Percentiles rank a stretch among this genome's conserved stretches.
These are phyloP conservation scores for Arvicanthis niloticus DNA, from an alignment of 2,113 vertebrate species.

Conservation along the genomic window DNA sequence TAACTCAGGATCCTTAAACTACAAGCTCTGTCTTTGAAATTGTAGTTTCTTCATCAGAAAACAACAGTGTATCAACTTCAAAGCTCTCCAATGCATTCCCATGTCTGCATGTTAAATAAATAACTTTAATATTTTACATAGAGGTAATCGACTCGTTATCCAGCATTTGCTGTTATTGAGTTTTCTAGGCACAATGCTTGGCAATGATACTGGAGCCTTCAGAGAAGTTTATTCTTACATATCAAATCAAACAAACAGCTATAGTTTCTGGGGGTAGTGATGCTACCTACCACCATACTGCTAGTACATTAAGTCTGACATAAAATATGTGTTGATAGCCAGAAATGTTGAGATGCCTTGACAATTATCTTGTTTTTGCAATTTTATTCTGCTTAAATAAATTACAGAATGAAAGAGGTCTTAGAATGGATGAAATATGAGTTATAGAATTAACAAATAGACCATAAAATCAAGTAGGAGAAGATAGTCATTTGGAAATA, in stretches of 20 bases:
- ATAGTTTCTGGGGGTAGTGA: not conserved
- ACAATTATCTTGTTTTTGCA: not conserved
- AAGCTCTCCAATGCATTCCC: constrained; percentile 40
- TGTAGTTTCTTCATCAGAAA: constrained; percentile 30
- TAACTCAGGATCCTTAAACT: constrained; percentile 36
- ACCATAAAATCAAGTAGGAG: not conserved
- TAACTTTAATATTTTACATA: not conserved
- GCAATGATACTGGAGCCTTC: not conserved
- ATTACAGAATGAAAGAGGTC: not conserved
- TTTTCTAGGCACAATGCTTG: not conserved
- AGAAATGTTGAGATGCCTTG: constrained; percentile 38
- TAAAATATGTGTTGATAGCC: not conserved
- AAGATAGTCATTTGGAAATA: not conserved
- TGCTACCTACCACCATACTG: not conserved
- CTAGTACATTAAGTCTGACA: constrained; percentile 1
- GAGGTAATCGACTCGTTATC: not conserved
- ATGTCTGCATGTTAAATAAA: constrained; percentile 10
- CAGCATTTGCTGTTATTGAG: constrained; percentile 3
- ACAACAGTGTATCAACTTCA: constrained; percentile 1
- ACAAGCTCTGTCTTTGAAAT: constrained; percentile 41
- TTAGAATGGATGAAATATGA: not conserved
- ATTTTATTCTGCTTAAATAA: constrained; percentile 29
- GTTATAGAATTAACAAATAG: not conserved
- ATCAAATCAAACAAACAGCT: constrained; percentile 32
- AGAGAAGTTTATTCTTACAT: constrained; percentile 12